Percentiles rank a stretch among this genome's conserved stretches.
Evolutionary conservation across 1,140 invertebrate species (phyloP).

Genomic region (Coelopa frigida): DNA sequence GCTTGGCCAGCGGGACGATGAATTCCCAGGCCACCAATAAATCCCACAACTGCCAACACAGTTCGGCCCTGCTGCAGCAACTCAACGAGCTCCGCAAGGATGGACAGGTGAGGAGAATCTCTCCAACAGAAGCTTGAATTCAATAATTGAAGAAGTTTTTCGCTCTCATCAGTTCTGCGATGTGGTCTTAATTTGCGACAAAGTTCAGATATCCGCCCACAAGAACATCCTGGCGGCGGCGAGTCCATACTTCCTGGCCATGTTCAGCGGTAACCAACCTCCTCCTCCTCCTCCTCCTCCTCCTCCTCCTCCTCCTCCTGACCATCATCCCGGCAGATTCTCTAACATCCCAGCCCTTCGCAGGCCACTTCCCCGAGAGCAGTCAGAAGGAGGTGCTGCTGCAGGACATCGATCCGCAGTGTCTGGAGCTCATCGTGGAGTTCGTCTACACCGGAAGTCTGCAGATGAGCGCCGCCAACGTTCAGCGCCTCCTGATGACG

Average conservation of each 20-base stretch:
- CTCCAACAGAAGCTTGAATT: neutral
- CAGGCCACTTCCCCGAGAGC: slow-evolving; percentile 14
- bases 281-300: neutral
- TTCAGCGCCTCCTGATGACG: slow-evolving; percentile 13
- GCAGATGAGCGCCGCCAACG: slow-evolving; percentile 8
- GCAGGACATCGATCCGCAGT: slow-evolving; percentile 13
- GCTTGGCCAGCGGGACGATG: too few species aligned
- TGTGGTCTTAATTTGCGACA: slow-evolving; percentile 9
- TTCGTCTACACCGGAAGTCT: slow-evolving; percentile 16
- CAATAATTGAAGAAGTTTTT: too few species aligned
- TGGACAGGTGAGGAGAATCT: slow-evolving; percentile 9
- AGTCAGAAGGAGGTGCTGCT: slow-evolving; percentile 10
- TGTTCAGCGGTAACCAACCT: slow-evolving; percentile 13
- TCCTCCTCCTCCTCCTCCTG: neutral
- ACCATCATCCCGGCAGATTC: neutral
- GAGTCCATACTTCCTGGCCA: slow-evolving; percentile 16
- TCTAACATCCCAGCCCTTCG: neutral
- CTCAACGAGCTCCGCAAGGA: slow-evolving; percentile 14
- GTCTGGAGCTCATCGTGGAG: slow-evolving; percentile 12
- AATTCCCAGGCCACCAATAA: too few species aligned
- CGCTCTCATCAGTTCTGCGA: slow-evolving; percentile 7
- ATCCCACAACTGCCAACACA: too few species aligned
- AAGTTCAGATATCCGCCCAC: slow-evolving; percentile 12
- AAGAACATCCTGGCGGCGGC: slow-evolving; percentile 15
- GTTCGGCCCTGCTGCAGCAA: slow-evolving; percentile 12